Base-by-base conservation (phyloP, 2,888 invertebrate species). In the Sicus ferrugineus region DNA sequence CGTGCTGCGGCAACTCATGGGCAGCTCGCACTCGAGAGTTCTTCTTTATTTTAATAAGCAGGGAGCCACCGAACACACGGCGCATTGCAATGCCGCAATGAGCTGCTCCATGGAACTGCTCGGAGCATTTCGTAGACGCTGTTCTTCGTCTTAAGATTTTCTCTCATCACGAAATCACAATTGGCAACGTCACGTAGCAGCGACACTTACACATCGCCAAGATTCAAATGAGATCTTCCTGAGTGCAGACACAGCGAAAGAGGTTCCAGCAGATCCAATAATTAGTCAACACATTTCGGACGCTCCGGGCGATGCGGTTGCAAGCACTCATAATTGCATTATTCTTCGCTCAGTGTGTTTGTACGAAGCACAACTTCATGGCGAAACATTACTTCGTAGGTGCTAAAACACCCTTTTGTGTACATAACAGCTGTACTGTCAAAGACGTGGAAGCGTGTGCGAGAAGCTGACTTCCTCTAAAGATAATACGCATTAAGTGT, bases 111-210 rank as follows among this genome's bases (percentile, higher is more conserved):
- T 38, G 42, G 26, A 28, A 48, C 48, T 4, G 46, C 58, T 30
- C 4, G 7, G 9, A 38, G 65, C 59, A 59, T 48, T 46, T 59
- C 30, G 58, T 1, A 66, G 54, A 52, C 56, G 30, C 30, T 50
- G 11, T 52, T 34, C 31, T 59, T 28, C 50, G 46, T 67, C 31
- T 59, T 31, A 59, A 59, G 59, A 59, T 59, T 31, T 31, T 46
- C 46, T 59, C 21, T 67, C 54, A 28, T 67, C 16, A 48, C 48
- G 52, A 70, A 72, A 72, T 71, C 68, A 72, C 71, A 74, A 74
- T 73, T 72, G 73, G 72, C 73, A 73, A 77, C 76, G 73, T 73
- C 77, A 72, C 73, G 72, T 70, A 72, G 70, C 72, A 72, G 64
- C 71, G 71, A 61, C 71, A 72, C 74, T 75, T 73, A 72, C 71